These are phyloP conservation scores for Meriones unguiculatus DNA, from an alignment of 2,113 vertebrate species.

Conservation along the genomic window DNA sequence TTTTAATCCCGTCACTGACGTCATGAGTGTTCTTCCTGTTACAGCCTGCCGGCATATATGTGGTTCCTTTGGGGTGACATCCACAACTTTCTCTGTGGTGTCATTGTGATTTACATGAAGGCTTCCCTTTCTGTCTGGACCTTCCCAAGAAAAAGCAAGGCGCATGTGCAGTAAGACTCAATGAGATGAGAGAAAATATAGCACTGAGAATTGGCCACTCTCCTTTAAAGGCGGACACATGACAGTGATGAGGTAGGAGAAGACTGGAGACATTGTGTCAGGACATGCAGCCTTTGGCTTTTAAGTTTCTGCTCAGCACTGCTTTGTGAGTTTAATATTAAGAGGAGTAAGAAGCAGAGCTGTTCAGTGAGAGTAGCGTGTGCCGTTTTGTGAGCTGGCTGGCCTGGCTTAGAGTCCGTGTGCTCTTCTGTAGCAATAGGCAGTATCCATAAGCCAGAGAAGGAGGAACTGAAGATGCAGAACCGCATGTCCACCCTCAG, in stretches of 20 bases:
- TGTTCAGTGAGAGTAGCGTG: background rate
- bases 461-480: background rate
- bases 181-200: background rate
- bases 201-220: background rate
- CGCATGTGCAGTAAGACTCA: background rate
- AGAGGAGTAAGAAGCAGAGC: background rate
- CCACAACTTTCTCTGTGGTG: background rate
- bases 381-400: background rate
- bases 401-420: background rate
- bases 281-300: background rate
- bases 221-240: background rate
- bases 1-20: background rate
- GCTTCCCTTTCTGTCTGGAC: background rate
- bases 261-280: background rate
- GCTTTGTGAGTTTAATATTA: background rate
- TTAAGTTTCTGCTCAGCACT: background rate
- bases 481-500: background rate
- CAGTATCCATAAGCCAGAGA: background rate
- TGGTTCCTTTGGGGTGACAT: background rate
- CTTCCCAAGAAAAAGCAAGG: background rate
- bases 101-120: background rate
- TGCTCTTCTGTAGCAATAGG: background rate
- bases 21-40: background rate
- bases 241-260: background rate
- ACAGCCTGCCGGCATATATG: background rate